Conservation (phyloP, 2,888 invertebrate genomes). For the Lymantria dispar region DNA sequence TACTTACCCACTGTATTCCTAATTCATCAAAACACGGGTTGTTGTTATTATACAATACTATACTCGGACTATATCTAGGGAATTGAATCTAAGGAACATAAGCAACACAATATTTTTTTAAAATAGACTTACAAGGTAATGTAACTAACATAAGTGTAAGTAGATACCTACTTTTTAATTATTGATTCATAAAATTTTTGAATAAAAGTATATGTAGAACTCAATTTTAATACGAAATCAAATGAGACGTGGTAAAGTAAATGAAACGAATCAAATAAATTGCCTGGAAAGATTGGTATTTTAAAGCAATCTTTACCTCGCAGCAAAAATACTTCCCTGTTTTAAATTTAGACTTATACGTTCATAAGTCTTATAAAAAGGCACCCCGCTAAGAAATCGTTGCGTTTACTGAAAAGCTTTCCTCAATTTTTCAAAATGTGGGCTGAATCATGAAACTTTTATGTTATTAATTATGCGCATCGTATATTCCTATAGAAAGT, state of each 20-base stretch:
- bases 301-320: background rate
- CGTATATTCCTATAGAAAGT: constrained; percentile 25
- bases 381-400: constrained; percentile 13
- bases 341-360: background rate
- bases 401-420: constrained; percentile 17
- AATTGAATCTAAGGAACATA: too few species aligned
- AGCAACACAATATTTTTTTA: too few species aligned
- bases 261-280: background rate
- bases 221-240: too few species aligned
- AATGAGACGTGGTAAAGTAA: background rate
- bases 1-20: too few species aligned
- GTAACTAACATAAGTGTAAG: too few species aligned
- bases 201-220: too few species aligned
- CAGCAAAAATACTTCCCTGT: background rate
- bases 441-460: constrained; percentile 34
- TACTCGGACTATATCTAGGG: too few species aligned
- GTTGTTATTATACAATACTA: too few species aligned
- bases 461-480: constrained; percentile 41
- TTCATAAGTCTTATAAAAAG: background rate
- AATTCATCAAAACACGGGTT: too few species aligned
- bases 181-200: too few species aligned
- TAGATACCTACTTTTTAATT: too few species aligned
- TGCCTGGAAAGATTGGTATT: background rate
- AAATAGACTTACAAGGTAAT: too few species aligned
- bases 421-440: constrained; percentile 31